Base-by-base conservation (phyloP, 2,113 vertebrate genomes). In the Okapia johnstoni region DNA sequence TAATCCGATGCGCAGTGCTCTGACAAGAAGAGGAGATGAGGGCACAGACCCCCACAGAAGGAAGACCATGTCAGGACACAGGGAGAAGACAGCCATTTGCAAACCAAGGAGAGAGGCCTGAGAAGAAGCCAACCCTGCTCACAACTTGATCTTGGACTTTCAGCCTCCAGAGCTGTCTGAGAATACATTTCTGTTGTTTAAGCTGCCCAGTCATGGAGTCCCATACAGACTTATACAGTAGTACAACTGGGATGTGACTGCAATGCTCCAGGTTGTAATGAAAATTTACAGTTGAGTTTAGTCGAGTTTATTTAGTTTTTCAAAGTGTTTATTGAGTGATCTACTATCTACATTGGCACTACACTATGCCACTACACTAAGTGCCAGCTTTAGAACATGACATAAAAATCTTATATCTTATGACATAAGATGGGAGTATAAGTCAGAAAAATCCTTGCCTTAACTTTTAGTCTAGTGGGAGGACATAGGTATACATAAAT, bases 1-100 rank as follows among this genome's bases (percentile, higher is more conserved):
- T n/a, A 25, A 84, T 46, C 6, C 77, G 21, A 26, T 19, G 6
- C 2, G 33, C 33, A 10, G 6, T 33, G 17, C 96, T 19, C 43
- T 86, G 43, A 43, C 9, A 19, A 80, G 48, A 90, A 40, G 48
- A 52, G 11, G 28, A 8, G 25, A 46, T 14, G 10, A n/a, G 14
- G 76, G 21, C 79, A 7, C 11, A 40, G 48, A 57, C 2, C 4
- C 12, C 5, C 63, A 3, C 1, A 16, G 17, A 88, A 46, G 70
- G 40, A 10, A 0, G 6, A 6, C 10, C 73, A 33, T 0, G 1
- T 70, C 28, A 36, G 10, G 43, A 70, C 16, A 14, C 8, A 12
- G 13, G 11, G 25, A 55, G 36, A 7, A 25, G 73, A 60, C 0
- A 4, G 9, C 2, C 14, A 0, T 17, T 16, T 25, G 0, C 30